Conservation (phyloP, 1,140 invertebrate genomes). For the Drosophila prosaltans region DNA sequence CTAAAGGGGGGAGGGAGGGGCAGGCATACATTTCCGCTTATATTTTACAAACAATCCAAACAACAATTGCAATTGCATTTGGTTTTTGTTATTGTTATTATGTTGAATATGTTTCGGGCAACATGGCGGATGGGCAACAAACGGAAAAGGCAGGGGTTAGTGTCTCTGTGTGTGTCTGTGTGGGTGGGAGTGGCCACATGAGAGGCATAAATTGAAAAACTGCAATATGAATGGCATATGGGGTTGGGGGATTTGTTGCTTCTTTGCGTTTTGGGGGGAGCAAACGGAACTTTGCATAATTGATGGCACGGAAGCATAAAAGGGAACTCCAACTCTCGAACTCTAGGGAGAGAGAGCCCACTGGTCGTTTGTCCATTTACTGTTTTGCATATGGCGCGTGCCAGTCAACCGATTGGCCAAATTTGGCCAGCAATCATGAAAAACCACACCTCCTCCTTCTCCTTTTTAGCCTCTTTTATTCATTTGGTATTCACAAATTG, state of each 20-base stretch:
- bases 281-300: conserved; percentile 76
- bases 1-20: conserved; percentile 30
- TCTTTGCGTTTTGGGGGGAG: conserved; percentile 16
- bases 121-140: conserved; percentile 60
- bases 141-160: too few relatives aligned
- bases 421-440: conserved; percentile 52
- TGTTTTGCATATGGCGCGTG: conserved; percentile 76
- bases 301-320: conserved; percentile 74
- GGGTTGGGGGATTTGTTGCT: not conserved
- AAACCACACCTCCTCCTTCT: not conserved
- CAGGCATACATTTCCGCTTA: conserved; percentile 61
- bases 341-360: not conserved
- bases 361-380: conserved; percentile 21
- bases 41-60: conserved; percentile 23
- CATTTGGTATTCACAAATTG: conserved; percentile 65
- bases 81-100: conserved; percentile 43
- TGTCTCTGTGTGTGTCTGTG: not conserved
- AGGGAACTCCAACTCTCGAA: conserved; percentile 34
- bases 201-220: conserved; percentile 66
- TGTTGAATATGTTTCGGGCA: conserved; percentile 33
- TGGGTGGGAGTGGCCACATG: conserved; percentile 55
- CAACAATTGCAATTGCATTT: conserved; percentile 61
- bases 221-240: conserved; percentile 27
- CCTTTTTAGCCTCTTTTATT: not conserved
- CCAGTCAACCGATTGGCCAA: conserved; percentile 66